Conservation (phyloP, 2,888 invertebrate genomes). For the Ryuthela nishihirai region DNA sequence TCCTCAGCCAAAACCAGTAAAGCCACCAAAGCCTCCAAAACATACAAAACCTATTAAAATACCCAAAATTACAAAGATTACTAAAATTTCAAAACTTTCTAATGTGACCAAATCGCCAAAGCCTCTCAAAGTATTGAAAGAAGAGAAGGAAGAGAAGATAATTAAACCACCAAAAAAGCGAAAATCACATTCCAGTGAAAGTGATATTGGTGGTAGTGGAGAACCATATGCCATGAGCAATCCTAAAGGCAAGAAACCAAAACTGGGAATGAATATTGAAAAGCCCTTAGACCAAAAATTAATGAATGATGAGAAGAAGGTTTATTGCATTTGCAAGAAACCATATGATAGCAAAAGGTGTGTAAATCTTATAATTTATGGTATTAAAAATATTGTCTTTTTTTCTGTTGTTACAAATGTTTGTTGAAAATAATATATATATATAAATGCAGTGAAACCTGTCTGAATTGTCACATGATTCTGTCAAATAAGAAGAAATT, state of each 20-base stretch:
- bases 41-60: conserved; percentile 3
- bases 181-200: conserved; percentile 38
- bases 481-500: no score
- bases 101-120: not conserved
- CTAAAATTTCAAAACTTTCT: no score
- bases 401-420: no score
- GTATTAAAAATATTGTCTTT: no score
- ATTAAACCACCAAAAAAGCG: conserved; percentile 37
- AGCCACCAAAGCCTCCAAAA: not conserved
- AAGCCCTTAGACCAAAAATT: conserved; percentile 27
- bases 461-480: no score
- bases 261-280: conserved; percentile 25
- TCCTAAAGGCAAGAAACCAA: conserved; percentile 35
- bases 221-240: conserved; percentile 12
- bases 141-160: conserved; percentile 20
- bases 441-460: no score
- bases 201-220: conserved; percentile 10
- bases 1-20: conserved; percentile 7
- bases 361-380: no score
- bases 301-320: conserved; percentile 35
- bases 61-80: no score
- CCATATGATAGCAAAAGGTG: conserved; percentile 94
- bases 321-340: conserved; percentile 83
- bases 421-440: no score
- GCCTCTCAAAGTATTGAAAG: conserved; percentile 4